Evolutionary conservation across 2,113 vertebrate genomes (phyloP), one percentile per base, ranked within the genome.

Genomic region (Acinonyx jubatus): DNA sequence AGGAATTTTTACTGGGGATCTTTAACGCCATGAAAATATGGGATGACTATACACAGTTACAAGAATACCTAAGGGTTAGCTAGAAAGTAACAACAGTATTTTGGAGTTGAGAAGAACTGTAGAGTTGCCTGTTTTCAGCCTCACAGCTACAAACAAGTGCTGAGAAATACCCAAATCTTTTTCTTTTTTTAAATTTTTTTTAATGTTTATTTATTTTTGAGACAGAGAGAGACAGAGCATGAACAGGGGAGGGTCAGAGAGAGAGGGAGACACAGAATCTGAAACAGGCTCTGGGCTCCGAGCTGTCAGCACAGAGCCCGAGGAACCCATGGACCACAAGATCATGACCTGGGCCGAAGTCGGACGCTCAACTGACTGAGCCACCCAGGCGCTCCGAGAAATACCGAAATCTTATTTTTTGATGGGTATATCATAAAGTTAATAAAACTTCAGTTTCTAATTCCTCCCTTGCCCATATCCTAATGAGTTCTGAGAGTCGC

Each of bases 71-170:
- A 48, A 25, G 38, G 1, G 4, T 82, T 29, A 63, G 36, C 48
- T 61, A 90, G 63, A 94, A 84, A 83, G 48, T 48, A 84, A 41
- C 5, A 27, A 36, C 8, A 80, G 50, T 33, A 36, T 74, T 93
- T 85, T 78, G 71, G 50, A 84, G 7, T 13, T 71, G 80, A 63
- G n/a, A 79, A 92, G n/a, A 21, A 82, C 15, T 66, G 0, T 16
- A 50, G 13, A 71, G 23, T 94, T 89, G 10, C 48, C 36, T 41
- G 1, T 80, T 87, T 1, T 61, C 21, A 81, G 19, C 15, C 31
- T 69, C 38, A 83, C 2, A 71, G 52, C 31, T 84, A 66, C 11
- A 74, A 78, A 55, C 18, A 78, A 73, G 18, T 4, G 31, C 9
- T 48, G 33, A 74, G 31, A 88, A 92, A 83, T 57, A 71, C 18